A percentile compares a stretch with the other conserved stretches of the same genome.
Conservation (phyloP, 2,113 vertebrate genomes). For the Platysternon megacephalum region DNA sequence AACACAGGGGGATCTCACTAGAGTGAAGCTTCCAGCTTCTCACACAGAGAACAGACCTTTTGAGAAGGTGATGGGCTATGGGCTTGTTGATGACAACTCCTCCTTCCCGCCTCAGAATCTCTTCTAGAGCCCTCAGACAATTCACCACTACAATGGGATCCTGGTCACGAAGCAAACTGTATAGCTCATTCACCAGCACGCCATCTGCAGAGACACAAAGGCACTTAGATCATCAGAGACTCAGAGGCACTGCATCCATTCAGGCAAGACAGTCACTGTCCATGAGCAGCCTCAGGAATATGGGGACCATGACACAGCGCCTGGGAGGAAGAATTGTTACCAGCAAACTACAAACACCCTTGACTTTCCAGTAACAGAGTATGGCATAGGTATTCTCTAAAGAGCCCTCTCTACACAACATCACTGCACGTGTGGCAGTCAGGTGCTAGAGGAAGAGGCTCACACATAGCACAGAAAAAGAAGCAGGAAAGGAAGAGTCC, state of each 20-base stretch:
- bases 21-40: not conserved
- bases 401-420: not conserved
- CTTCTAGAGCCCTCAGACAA: conserved; percentile 94
- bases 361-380: not conserved
- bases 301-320: accelerated
- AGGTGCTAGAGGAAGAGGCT: accelerated
- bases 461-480: not conserved
- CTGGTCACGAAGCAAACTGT: conserved; percentile 92
- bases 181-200: conserved; percentile 93
- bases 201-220: conserved; percentile 80
- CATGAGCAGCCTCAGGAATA: not conserved
- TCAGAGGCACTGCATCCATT: not conserved
- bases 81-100: conserved; percentile 97
- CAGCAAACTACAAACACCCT: not conserved
- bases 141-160: conserved; percentile 97
- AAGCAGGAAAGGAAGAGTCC: not conserved
- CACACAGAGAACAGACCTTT: conserved; percentile 83
- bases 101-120: conserved; percentile 92
- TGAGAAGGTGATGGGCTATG: conserved; percentile 96
- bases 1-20: not conserved
- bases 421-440: not conserved
- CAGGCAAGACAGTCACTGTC: accelerated
- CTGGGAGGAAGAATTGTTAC: not conserved
- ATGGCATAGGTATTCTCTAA: not conserved
- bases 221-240: not conserved